Conservation (phyloP, 2,113 vertebrate species). For the Corythornis madagascariensis region DNA sequence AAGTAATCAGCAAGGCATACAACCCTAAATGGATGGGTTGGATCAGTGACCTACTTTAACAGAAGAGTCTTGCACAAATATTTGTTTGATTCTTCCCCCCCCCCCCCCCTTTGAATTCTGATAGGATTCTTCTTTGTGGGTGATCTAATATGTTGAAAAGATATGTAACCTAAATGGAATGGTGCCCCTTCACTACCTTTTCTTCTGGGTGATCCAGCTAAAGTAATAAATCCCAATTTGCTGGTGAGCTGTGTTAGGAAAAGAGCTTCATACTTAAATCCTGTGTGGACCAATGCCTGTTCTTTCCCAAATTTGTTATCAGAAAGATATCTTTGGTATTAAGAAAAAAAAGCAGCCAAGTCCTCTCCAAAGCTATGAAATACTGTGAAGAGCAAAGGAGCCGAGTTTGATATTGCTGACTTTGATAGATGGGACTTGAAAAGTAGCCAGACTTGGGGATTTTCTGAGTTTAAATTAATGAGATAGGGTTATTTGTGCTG, state of each 20-base stretch:
- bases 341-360: neutral
- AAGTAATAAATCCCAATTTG: neutral
- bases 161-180: neutral
- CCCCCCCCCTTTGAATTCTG: neutral
- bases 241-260: neutral
- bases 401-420: neutral
- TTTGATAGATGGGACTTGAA: slow-evolving; percentile 3
- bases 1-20: neutral
- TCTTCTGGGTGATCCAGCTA: neutral
- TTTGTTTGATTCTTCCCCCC: no score
- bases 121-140: neutral
- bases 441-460: neutral
- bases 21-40: neutral
- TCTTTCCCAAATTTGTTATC: neutral
- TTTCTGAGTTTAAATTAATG: slow-evolving; percentile 2
- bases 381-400: neutral
- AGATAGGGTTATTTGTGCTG: neutral
- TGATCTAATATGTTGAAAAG: neutral
- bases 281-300: neutral
- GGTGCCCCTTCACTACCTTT: neutral
- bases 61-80: neutral
- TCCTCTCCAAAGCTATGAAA: neutral
- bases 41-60: neutral
- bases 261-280: neutral
- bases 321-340: neutral